phyloP scores from a whole-genome alignment of 2,113 vertebrate species.

The Notothenia rossii region DNA sequence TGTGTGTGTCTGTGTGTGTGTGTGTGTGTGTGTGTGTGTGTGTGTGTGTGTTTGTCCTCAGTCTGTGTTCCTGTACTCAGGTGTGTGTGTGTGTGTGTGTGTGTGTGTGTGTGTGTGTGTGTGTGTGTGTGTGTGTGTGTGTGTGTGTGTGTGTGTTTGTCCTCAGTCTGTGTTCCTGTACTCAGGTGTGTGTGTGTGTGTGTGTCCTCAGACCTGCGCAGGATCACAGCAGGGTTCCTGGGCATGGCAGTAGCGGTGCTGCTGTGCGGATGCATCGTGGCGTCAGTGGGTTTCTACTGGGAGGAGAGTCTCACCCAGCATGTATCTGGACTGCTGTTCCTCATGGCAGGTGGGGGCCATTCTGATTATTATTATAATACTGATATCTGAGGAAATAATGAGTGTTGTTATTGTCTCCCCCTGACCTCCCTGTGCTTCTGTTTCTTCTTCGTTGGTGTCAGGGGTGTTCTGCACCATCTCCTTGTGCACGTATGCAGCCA shows the following conservation, averaged over 20 bases:
- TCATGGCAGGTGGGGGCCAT: conserved; percentile 86
- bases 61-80: no score
- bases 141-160: no score
- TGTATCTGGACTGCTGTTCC: conserved; percentile 89
- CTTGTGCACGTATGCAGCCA: conserved; percentile 89
- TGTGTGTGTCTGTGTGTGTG: no score
- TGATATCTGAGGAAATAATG: no score
- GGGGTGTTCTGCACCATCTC: conserved; percentile 93
- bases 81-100: no score
- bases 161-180: no score
- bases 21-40: no score
- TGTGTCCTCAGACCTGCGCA: conserved; percentile 82
- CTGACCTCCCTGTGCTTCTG: not conserved
- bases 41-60: no score
- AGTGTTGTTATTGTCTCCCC: no score
- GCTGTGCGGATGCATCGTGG: conserved; percentile 87
- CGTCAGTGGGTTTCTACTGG: conserved; percentile 88
- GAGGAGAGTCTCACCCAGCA: conserved; percentile 90
- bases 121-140: no score
- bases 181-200: conserved; percentile 13
- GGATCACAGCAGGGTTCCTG: conserved; percentile 88
- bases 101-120: no score
- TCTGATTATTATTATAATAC: no score
- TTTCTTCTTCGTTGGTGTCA: conserved; percentile 40
- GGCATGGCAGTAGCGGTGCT: conserved; percentile 89